Percentiles rank a stretch among this genome's conserved stretches.
These are phyloP conservation scores for Microplitis mediator DNA, from an alignment of 1,140 invertebrate genomes.

Conservation along the genomic window DNA sequence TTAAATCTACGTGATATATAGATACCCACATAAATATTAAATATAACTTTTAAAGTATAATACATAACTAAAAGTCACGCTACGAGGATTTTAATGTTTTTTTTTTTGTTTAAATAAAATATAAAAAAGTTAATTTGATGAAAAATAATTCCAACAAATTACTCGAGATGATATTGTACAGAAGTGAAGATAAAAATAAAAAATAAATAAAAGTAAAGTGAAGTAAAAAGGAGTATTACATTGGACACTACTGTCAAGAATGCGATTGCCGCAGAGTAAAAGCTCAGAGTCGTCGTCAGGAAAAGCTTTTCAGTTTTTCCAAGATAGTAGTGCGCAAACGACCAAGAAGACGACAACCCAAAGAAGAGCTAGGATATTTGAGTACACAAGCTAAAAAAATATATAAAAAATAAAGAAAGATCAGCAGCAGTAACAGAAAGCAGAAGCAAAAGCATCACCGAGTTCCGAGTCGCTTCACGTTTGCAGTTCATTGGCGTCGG, in stretches of 20 bases:
- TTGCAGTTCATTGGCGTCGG: conserved; percentile 38
- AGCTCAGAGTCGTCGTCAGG: neutral
- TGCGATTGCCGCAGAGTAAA: neutral
- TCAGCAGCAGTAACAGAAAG: conserved; percentile 31
- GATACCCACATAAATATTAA: too few relatives aligned
- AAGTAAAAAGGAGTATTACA: neutral
- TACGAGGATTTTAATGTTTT: too few relatives aligned
- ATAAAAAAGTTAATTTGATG: too few relatives aligned
- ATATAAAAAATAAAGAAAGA: conserved; percentile 34
- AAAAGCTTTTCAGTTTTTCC: conserved; percentile 18
- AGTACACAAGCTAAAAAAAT: conserved; percentile 35
- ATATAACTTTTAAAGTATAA: too few relatives aligned
- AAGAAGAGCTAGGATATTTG: conserved; percentile 12
- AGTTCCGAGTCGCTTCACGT: conserved; percentile 34
- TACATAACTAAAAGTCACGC: too few relatives aligned
- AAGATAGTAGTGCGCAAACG: conserved; percentile 6
- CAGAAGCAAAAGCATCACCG: conserved; percentile 24
- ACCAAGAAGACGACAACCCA: neutral
- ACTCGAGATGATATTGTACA: neutral
- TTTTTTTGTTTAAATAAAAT: too few relatives aligned
- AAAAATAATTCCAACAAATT: too few relatives aligned
- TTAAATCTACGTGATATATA: too few relatives aligned
- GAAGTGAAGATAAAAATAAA: neutral
- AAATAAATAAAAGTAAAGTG: neutral
- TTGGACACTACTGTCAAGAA: conserved; percentile 2